Base-by-base conservation (phyloP, 2,888 invertebrate species). In the Oasisia sp. region DNA sequence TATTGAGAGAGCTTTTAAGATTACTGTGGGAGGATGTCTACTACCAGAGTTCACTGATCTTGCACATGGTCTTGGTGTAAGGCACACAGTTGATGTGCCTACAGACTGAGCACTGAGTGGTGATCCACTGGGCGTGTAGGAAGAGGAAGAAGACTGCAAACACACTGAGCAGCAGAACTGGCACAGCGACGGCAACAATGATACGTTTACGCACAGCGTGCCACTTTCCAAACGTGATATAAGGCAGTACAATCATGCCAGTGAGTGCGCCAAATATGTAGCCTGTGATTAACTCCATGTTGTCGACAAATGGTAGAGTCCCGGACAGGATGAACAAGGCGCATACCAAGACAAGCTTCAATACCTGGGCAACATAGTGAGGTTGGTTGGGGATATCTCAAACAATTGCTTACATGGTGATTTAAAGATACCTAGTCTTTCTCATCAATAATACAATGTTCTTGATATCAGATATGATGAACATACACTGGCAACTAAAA, bases 141-240 rank as follows among this genome's bases (percentile, higher is more conserved):
- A 89, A 92, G 14, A 92, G 32, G 32, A 74, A 92, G 92, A 89
- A 74, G 27, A 92, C 89, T 19, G 89, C 92, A 32, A 92, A 89
- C 27, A 92, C 32, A 56, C 19, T 32, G 27, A 92, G 32, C 44
- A 92, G 44, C 5, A 92, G 32, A 5, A 89, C 32, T n/a, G 89
- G 89, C 12, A 92, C 27, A 12, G 74, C 27, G 32, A 89, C 7
- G 32, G 74, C 32, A 74, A 92, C 74, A 32, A 89, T 89, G 44
- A 91, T 92, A 27, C 92, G 89, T 44, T 92, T 92, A 27, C 89
- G 89, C 32, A 92, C 14, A 32, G 89, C 89, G 19, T 92, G 92
- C 89, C 92, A 89, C 89, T 74, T 50, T 11, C 92, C 92, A n/a
- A 92, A 92, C 19, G 92, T 92, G 32, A 92, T 58, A 32, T 92